Evolutionary conservation across 2,113 vertebrate species (phyloP).

Genomic region (Mungos mungo): DNA sequence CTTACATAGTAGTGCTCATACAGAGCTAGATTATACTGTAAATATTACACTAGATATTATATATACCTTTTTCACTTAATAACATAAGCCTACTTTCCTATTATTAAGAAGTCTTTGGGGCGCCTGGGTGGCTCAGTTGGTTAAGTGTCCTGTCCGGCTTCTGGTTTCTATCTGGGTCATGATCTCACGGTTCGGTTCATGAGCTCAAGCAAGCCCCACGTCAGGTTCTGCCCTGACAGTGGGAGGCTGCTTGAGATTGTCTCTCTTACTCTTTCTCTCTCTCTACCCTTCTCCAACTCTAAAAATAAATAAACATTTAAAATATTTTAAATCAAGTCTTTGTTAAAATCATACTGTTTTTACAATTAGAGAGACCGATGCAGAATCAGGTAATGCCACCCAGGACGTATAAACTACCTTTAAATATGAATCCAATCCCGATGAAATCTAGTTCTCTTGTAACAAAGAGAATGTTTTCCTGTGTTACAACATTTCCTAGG

Average conservation of each 20-base stretch:
- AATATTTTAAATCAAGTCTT: neutral
- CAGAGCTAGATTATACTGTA: neutral
- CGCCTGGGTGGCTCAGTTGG: no score
- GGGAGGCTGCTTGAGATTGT: no score
- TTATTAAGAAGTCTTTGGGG: neutral
- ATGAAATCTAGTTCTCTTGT: neutral
- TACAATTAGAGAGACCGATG: neutral
- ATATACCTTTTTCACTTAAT: neutral
- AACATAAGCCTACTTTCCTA: neutral
- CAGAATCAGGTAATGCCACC: neutral
- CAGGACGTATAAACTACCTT: neutral
- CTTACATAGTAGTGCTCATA: neutral
- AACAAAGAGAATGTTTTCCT: neutral
- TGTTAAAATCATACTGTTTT: neutral
- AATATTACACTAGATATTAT: neutral
- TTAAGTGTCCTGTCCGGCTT: no score
- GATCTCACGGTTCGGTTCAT: no score
- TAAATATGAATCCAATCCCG: neutral
- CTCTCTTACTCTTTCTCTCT: no score
- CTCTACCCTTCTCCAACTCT: no score
- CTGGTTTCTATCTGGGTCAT: no score
- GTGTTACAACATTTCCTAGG: neutral
- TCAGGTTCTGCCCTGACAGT: no score
- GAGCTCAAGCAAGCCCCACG: no score
- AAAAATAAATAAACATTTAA: no score